Evolutionary conservation across 2,113 vertebrate species (phyloP), one percentile per base, ranked within the genome.

Genomic region (Picathartes gymnocephalus): DNA sequence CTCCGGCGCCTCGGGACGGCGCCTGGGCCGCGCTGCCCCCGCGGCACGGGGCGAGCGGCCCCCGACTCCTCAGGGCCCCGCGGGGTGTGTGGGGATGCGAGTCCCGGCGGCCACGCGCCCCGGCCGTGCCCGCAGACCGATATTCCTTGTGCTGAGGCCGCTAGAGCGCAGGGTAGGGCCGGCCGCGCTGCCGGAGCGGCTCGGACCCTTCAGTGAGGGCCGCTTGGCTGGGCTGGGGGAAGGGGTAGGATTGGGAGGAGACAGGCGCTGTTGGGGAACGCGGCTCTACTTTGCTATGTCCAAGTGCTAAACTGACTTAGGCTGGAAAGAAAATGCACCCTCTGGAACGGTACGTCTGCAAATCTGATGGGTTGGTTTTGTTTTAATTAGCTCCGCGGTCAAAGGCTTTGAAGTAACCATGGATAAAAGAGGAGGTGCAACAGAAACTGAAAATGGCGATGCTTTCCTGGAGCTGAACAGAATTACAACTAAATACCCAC

Each of bases 381-480:
- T 66, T 86, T 89, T 91, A 28, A 27, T 28, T 80, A 97, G 97
- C 95, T 96, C 79, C 45, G 80, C 69, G 93, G 87, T 91, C 73
- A 70, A 68, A 95, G 76, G 90, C 82, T 86, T 90, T 76, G 95
- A 70, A 85, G 93, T 62, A 95, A 94, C 97, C 98, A 99, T 99
- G 99, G 99, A 99, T 92, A 99, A 98, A 96, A 98, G 98, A 97
- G 97, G 97, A 86, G 97, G 96, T 86, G 64, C 95, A 66, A 96
- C 98, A 85, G 98, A 98, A 88, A 87, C 97, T 78, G 99, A 99
- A 94, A 98, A 98, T 61, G 98, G 97, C 71, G 98, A 98, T 66
- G 94, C 97, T 73, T 97, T 97, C 86, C 92, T 96, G 64, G 98
- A 98, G 28, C 12, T 97, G 85, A 97, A 97, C 84, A 98, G 98